These are phyloP conservation scores for Polypterus senegalus DNA, from an alignment of 2,113 vertebrate genomes.

Conservation along the genomic window DNA sequence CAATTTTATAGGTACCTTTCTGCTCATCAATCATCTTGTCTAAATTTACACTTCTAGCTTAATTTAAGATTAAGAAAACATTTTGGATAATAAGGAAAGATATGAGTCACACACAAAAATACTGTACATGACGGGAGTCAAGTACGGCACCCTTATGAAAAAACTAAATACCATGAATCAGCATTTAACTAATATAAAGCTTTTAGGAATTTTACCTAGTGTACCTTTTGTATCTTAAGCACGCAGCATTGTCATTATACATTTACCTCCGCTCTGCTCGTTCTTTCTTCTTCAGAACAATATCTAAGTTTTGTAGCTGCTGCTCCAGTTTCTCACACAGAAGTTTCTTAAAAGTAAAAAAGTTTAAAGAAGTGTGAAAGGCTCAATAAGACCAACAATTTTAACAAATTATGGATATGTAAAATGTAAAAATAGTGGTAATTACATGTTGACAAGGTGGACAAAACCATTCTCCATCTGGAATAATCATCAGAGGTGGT, in stretches of 20 bases:
- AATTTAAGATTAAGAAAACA: too few species aligned
- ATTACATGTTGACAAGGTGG: constrained; percentile 92
- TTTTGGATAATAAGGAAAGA: too few species aligned
- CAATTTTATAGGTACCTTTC: too few species aligned
- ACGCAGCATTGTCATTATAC: background rate
- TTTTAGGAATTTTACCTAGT: too few species aligned
- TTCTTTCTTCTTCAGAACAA: constrained; percentile 88
- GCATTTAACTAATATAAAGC: too few species aligned
- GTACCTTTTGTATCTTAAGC: too few species aligned
- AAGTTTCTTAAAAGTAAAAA: constrained; percentile 60
- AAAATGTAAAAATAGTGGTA: constrained; percentile 1
- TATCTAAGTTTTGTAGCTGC: constrained; percentile 83
- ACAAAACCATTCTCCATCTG: constrained; percentile 96
- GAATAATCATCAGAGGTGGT: constrained; percentile 90
- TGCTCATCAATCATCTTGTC: too few species aligned
- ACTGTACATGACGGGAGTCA: too few species aligned
- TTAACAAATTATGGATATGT: constrained; percentile 9
- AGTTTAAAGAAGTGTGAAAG: background rate
- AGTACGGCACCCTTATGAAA: too few species aligned
- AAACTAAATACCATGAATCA: too few species aligned
- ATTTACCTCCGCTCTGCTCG: constrained; percentile 81
- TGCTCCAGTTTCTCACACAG: constrained; percentile 92
- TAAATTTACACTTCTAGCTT: too few species aligned
- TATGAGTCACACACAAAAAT: too few species aligned
- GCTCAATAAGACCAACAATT: background rate